Percentiles rank a stretch among this genome's conserved stretches.
Conservation (phyloP, 1,140 invertebrate genomes). For the Macrosteles quadrilineatus region DNA sequence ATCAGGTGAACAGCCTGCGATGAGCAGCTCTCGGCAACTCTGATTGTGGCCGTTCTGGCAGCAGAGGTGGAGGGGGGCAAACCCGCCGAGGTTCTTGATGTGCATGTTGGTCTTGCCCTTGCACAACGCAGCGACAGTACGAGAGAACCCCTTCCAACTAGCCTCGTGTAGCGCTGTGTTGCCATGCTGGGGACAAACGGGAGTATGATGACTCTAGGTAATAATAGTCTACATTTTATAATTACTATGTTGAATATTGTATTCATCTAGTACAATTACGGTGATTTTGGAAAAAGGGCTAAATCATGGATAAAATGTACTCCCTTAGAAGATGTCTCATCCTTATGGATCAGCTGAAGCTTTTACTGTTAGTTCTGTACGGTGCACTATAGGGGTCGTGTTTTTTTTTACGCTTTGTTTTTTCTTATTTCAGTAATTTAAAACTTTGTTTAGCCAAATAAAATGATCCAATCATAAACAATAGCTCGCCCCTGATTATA, state of each 20-base stretch:
- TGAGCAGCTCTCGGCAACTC: conserved; percentile 82
- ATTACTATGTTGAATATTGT: not conserved
- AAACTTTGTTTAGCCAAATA: too few species aligned
- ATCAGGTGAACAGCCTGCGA: conserved; percentile 85
- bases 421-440: too few species aligned
- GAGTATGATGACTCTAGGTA: conserved; percentile 1
- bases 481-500: too few species aligned
- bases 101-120: conserved; percentile 69
- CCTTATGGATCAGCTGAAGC: too few species aligned
- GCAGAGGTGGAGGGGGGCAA: conserved; percentile 89
- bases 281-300: too few species aligned
- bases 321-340: too few species aligned
- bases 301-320: too few species aligned
- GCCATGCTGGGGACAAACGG: conserved; percentile 77
- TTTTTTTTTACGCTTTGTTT: too few species aligned
- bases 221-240: conserved; percentile 11
- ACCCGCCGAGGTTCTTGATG: conserved; percentile 82
- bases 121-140: conserved; percentile 75
- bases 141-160: conserved; percentile 91
- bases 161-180: conserved; percentile 94
- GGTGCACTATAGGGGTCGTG: too few species aligned
- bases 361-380: too few species aligned
- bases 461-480: too few species aligned
- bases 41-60: conserved; percentile 98
- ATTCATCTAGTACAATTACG: too few species aligned